A percentile compares a stretch with the other conserved stretches of the same genome.
These are phyloP conservation scores for Solenopsis fugax DNA, from an alignment of 1,140 invertebrate genomes.

Conservation along the genomic window DNA sequence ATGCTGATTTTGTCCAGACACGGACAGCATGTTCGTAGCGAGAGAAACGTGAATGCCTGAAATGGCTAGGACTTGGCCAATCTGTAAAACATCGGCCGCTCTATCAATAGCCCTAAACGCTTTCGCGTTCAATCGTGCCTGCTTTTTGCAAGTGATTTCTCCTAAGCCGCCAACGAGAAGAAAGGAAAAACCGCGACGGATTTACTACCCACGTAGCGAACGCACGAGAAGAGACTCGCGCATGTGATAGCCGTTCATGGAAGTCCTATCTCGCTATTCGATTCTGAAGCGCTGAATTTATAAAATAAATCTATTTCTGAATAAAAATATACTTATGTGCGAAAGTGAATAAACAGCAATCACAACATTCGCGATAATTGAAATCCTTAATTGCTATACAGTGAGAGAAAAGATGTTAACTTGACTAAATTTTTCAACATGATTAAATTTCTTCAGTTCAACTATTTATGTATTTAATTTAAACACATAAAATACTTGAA, in stretches of 20 bases:
- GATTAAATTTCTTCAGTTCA: too few species aligned
- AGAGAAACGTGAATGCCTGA: constrained; percentile 59
- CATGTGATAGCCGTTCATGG: neutral
- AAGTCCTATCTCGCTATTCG: neutral
- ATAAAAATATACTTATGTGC: neutral
- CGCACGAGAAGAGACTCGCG: constrained; percentile 8
- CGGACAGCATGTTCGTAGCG: constrained; percentile 59
- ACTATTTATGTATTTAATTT: too few species aligned
- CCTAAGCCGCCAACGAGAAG: constrained; percentile 39
- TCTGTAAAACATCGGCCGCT: constrained; percentile 81
- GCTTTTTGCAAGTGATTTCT: constrained; percentile 34
- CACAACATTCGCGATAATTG: neutral
- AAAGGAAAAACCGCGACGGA: constrained; percentile 16
- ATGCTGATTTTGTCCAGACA: constrained; percentile 74
- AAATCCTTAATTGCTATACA: neutral
- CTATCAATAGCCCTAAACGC: constrained; percentile 73
- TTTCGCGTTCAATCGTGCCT: constrained; percentile 60
- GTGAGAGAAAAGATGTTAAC: too few species aligned
- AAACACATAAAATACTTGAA: too few species aligned
- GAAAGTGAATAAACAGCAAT: neutral
- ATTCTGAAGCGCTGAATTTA: constrained; percentile 1
- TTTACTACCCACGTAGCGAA: constrained; percentile 38
- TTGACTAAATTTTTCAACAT: too few species aligned
- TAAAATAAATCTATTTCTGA: constrained; percentile 14
- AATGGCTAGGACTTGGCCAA: constrained; percentile 77